phyloP scores from a whole-genome alignment of 1,140 invertebrate species.

The Drosophila pallidifrons region DNA sequence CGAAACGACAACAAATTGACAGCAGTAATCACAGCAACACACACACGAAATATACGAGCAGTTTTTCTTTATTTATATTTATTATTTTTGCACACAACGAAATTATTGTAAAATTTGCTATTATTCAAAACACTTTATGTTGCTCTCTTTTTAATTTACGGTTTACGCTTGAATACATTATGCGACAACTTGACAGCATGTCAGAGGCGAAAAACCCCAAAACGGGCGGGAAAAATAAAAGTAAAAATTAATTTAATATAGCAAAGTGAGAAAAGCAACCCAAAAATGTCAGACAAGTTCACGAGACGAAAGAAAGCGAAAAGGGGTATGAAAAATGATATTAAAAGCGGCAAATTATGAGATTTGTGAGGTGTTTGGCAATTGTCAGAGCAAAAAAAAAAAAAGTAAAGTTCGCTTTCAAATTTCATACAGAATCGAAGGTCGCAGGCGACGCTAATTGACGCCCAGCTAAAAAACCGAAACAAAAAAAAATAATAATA shows the following conservation, averaged over 20 bases:
- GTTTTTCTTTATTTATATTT: conserved; percentile 49
- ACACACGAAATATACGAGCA: not conserved
- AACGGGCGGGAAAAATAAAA: not conserved
- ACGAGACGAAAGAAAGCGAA: conserved; percentile 28
- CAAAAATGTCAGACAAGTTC: conserved; percentile 18
- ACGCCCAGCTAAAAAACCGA: conserved; percentile 24
- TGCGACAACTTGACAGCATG: conserved; percentile 10
- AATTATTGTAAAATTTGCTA: not conserved
- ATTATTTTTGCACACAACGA: conserved; percentile 40
- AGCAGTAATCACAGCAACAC: conserved; percentile 42
- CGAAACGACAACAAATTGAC: conserved; percentile 51
- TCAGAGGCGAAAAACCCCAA: not conserved
- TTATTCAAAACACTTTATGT: not conserved
- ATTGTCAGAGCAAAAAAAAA: not conserved
- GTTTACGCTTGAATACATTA: conserved; percentile 15
- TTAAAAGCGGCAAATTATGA: conserved; percentile 19
- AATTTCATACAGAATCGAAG: conserved; percentile 27
- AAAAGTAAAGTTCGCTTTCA: conserved; percentile 23
- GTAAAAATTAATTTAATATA: not conserved
- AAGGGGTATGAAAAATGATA: conserved; percentile 2
- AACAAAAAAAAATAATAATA: conserved; percentile 11
- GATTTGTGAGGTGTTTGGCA: conserved; percentile 18
- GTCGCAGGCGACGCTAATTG: conserved; percentile 46
- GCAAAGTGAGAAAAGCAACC: conserved; percentile 18
- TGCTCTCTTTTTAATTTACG: conserved; percentile 7